Percentiles rank a stretch among this genome's conserved stretches.
These are phyloP conservation scores for Prunella fulvescens DNA, from an alignment of 2,113 vertebrate species.

Conservation along the genomic window DNA sequence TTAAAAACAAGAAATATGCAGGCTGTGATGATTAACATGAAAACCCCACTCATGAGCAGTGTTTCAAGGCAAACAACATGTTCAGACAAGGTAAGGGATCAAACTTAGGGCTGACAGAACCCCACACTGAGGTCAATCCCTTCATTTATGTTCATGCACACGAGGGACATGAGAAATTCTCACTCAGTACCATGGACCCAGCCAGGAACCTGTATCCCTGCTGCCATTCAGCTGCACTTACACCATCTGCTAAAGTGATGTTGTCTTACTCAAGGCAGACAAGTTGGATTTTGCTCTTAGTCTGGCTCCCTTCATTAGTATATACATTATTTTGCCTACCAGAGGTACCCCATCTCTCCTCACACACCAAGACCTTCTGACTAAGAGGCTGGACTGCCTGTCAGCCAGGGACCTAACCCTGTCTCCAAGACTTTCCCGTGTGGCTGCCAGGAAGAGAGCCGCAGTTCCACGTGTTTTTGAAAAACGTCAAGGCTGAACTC, in stretches of 20 bases:
- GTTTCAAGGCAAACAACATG: neutral
- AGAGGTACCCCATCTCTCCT: neutral
- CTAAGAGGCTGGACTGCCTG: neutral
- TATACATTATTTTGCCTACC: neutral
- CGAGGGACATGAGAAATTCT: neutral
- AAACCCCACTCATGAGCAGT: neutral
- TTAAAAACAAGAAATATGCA: neutral
- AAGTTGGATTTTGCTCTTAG: neutral
- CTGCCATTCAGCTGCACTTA: neutral
- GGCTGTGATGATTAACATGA: neutral
- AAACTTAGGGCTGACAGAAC: neutral
- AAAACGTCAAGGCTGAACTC: neutral
- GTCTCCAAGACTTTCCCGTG: neutral
- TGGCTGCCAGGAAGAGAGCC: neutral
- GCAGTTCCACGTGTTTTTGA: neutral
- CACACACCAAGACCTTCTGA: neutral
- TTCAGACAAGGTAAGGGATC: neutral
- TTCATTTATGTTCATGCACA: neutral
- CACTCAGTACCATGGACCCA: fast-evolving
- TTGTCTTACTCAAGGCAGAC: neutral
- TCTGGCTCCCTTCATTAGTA: neutral
- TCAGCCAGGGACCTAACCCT: neutral
- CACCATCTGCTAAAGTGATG: neutral
- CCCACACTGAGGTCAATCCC: neutral
- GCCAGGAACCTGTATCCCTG: neutral